A percentile compares a stretch with the other conserved stretches of the same genome.
Evolutionary conservation across 2,113 vertebrate genomes (phyloP).

Genomic region (Rhipidura dahli): DNA sequence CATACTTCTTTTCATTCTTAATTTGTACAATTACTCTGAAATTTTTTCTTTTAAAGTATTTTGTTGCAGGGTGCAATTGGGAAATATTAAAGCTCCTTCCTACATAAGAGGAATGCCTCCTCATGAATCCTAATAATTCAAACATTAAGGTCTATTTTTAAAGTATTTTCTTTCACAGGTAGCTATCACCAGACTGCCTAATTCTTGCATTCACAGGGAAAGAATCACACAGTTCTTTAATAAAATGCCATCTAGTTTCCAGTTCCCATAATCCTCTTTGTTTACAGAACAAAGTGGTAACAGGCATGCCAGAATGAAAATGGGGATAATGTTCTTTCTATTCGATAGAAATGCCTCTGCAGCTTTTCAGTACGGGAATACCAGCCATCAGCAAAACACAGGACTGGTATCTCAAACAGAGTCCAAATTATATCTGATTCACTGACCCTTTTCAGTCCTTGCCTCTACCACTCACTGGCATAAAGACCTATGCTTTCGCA

Average conservation of each 20-base stretch:
- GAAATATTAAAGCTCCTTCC: neutral
- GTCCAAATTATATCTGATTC: slow-evolving; percentile 89
- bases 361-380: slow-evolving; percentile 76
- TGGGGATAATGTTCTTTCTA: slow-evolving; percentile 76
- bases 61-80: neutral
- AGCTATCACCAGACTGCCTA: neutral
- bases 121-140: neutral
- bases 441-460: slow-evolving; percentile 87
- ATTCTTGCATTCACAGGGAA: slow-evolving; percentile 37
- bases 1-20: neutral
- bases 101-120: neutral
- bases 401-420: slow-evolving; percentile 84
- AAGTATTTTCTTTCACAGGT: slow-evolving; percentile 30
- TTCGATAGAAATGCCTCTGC: slow-evolving; percentile 72
- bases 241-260: slow-evolving; percentile 61
- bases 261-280: slow-evolving; percentile 73
- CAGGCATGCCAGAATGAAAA: slow-evolving; percentile 75
- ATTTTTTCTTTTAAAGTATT: neutral
- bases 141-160: neutral
- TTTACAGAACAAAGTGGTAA: slow-evolving; percentile 75
- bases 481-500: slow-evolving; percentile 79
- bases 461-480: slow-evolving; percentile 71
- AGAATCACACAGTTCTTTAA: slow-evolving; percentile 47
- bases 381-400: slow-evolving; percentile 86
- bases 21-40: neutral